Evolutionary conservation across 2,113 vertebrate species (phyloP), one percentile per base, ranked within the genome.

Genomic region (Lophura nycthemera): DNA sequence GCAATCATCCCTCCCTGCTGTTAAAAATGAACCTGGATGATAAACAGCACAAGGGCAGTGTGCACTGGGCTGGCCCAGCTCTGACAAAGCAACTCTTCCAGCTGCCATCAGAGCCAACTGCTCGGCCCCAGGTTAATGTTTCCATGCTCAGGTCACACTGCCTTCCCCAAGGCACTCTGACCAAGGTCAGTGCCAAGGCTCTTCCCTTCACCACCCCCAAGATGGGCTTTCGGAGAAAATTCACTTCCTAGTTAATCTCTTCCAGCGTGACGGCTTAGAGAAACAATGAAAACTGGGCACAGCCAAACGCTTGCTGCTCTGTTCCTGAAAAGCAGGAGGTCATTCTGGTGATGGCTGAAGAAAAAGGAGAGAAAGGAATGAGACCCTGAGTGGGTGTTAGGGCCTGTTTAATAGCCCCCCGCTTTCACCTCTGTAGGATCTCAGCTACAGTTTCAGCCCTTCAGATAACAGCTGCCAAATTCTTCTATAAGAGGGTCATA

Each of bases 301-400:
- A 1, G 91, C 60, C 92, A 89, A 86, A 87, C 6, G 71, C 78
- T 72, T 32, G 67, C 59, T 83, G 89, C 59, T 95, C 79, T 70
- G 70, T 91, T 94, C 96, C 95, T 95, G 85, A 95, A 96, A 95
- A 94, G 91, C 92, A 91, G 57, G 57, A 90, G 84, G 84, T 78
- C 14, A 16, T 79, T 92, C 36, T 43, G 59, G 47, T 75, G 34
- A 90, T 50, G 27, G 56, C 18, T 86, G 16, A 18, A 4, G 10
- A 24, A 50, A 50, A 24, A 88, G 36, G 38, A 65, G 38, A 65
- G 40, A 9, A 42, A 42, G 38, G 54, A 78, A 79, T 87, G 54
- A 85, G 74, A 92, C 66, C 89, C 48, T 13, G 7, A 78, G 50
- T 18, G n/a, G 13, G 30, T 29, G 82, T 89, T 79, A 79, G 48